Base-by-base conservation (phyloP, 2,888 invertebrate species). In the Melieria picta region DNA sequence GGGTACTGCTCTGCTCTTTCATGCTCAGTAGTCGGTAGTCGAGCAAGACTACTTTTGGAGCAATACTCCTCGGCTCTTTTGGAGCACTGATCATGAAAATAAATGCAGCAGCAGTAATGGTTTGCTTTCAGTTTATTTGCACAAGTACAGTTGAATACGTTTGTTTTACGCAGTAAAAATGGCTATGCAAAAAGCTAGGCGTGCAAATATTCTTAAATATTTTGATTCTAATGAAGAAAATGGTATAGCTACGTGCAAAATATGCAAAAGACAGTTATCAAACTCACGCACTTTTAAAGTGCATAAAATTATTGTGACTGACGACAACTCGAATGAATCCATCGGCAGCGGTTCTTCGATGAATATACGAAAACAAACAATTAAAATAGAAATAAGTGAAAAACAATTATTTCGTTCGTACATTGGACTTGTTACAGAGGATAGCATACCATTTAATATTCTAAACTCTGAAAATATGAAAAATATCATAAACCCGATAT, bases 401-500 rank as follows among this genome's bases (percentile, higher is more conserved):
- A 60, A 52, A 50, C 13, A 71, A 61, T 50, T 60, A 61, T 71
- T 52, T 30, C 11, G 55, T 10, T 13, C 43, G 43, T 71, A 71
- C 47, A 66, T 66, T 47, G 62, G 48, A 30, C 42, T 66, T 13
- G 55, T 71, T 10, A 69, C 56, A 9, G 72, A 72, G 46, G 72
- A 68, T 48, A 68, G 56, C 16, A 30, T 72, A 9, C 67, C 67
- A 16, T 72, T 72, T 47, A 64, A 72, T 64, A 43, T 72, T 47
- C 16, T 67, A 30, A 67, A 67, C 58, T 72, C 67, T 10, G 63
- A 67, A 6, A 64, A 72, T 42, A 57, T 72, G 46, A 64, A 64
- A 60, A 68, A 68, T 52, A 64, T 72, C 52, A 55, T 72, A n/a
- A 11, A 67, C 13, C 72, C 68, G 0, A 68, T 68, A 52, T 72